phyloP scores from a whole-genome alignment of 2,888 invertebrate genomes.

The Syrista parreyssii region DNA sequence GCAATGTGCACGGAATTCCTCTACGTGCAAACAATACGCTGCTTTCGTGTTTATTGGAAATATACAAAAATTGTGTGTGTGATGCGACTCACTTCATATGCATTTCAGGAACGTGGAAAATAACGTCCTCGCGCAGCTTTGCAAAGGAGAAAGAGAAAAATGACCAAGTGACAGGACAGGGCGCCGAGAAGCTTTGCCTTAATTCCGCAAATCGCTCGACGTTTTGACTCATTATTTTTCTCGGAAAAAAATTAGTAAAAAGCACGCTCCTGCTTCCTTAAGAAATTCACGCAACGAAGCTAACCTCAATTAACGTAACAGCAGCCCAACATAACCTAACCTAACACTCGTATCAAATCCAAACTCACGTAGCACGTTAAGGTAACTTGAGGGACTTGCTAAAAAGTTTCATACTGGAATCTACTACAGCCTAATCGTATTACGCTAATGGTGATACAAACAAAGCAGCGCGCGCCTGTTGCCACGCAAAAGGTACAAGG shows the following conservation, averaged over 20 bases:
- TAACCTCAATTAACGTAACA: neutral
- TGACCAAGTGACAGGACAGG: neutral
- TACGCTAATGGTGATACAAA: neutral
- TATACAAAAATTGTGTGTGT: neutral
- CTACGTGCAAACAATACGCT: too few species aligned
- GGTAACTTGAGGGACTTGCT: neutral
- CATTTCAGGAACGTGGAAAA: neutral
- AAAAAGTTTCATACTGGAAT: neutral
- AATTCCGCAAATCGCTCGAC: neutral
- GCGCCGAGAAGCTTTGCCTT: neutral
- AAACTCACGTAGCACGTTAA: neutral
- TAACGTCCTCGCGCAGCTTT: neutral
- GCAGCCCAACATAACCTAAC: neutral
- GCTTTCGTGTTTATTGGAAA: neutral
- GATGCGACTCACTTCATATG: neutral
- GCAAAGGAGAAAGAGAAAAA: neutral
- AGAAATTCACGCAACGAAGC: neutral
- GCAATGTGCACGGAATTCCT: too few species aligned
- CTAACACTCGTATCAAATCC: neutral
- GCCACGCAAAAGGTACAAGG: neutral
- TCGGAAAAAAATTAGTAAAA: neutral
- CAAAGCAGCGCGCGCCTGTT: neutral
- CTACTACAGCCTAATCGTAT: neutral
- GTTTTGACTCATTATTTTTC: neutral
- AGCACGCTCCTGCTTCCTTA: neutral